Base-by-base conservation (phyloP, 2,888 invertebrate genomes). In the Lysandra bellargus region DNA sequence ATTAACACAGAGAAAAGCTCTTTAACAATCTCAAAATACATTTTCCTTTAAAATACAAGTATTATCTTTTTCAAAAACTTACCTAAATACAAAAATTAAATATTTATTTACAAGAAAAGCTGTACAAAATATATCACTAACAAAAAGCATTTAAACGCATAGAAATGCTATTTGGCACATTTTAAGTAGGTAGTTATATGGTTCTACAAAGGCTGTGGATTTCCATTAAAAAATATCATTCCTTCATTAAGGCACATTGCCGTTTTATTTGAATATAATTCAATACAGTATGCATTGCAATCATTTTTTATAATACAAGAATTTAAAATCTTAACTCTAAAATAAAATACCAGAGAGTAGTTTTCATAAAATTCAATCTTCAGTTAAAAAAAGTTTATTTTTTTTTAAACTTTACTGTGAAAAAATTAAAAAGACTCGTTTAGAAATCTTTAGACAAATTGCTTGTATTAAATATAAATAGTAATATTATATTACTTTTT, bases 111-210 rank as follows among this genome's bases (percentile, higher is more conserved):
- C 69, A 69, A 5, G 33, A 33, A 14, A 69, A 69, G 33, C 69
- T 69, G 6, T 69, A 69, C 64, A 69, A 37, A 69, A 69, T 37
- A 69, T 12, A 69, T 33, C 14, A 33, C 37, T 37, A 69, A 37
- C 33, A 69, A 69, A 37, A 37, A 69, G 69, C 69, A 69, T 69
- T 69, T 37, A 33, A 69, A 69, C 69, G 14, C 33, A 17, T 69
- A 37, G 1, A 69, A 69, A 69, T 69, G 33, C 69, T 69, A 37
- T 14, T 69, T 69, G 69, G 69, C 69, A 69, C 69, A 69, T 37
- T 69, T 30, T 30, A 30, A 64, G 49, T 49, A 49, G 49, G 3
- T 49, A 9, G 7, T 9, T 1, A 2, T 44, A 9, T 49, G 49
- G 44, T 2, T 44, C 9, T 9, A 49, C 9, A 49, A 49, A 49